Conservation (phyloP, 2,888 invertebrate genomes). For the Tiliacea aurago region DNA sequence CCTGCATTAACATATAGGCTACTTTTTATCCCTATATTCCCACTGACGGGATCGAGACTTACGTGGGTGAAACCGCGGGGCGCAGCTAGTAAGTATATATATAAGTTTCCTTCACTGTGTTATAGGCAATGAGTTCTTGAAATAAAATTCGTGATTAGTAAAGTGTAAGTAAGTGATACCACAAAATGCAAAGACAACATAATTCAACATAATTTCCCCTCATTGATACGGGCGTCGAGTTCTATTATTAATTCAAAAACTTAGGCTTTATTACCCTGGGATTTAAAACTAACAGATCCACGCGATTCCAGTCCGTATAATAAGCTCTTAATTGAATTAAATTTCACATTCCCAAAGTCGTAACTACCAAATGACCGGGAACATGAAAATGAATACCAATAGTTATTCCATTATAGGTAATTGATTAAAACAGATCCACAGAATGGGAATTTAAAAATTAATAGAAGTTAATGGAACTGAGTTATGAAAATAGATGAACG, state of each 20-base stretch:
- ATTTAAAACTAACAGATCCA: conserved; percentile 46
- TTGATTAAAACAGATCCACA: conserved; percentile 57
- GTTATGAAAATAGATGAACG: conserved; percentile 56
- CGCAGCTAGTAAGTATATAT: background rate
- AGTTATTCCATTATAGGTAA: conserved; percentile 57
- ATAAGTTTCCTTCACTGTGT: background rate
- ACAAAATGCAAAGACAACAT: background rate
- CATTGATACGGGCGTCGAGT: conserved; percentile 11
- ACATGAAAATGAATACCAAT: conserved; percentile 39
- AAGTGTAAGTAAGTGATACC: background rate
- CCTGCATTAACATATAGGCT: too few species aligned
- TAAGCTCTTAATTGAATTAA: conserved; percentile 57
- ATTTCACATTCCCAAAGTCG: conserved; percentile 51
- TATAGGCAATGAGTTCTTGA: background rate
- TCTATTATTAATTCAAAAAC: conserved; percentile 24
- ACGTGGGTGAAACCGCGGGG: too few species aligned
- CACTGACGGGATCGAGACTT: too few species aligned
- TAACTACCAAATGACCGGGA: conserved; percentile 46
- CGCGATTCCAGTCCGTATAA: conserved; percentile 30
- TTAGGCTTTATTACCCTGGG: conserved; percentile 41
- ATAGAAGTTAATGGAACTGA: conserved; percentile 55
- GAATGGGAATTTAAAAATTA: conserved; percentile 56
- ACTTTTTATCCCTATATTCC: too few species aligned
- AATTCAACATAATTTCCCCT: background rate
- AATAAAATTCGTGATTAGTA: background rate